Evolutionary conservation across 1,140 invertebrate species (phyloP), one percentile per base, ranked within the genome.

Genomic region (Drosophila lacertosa): DNA sequence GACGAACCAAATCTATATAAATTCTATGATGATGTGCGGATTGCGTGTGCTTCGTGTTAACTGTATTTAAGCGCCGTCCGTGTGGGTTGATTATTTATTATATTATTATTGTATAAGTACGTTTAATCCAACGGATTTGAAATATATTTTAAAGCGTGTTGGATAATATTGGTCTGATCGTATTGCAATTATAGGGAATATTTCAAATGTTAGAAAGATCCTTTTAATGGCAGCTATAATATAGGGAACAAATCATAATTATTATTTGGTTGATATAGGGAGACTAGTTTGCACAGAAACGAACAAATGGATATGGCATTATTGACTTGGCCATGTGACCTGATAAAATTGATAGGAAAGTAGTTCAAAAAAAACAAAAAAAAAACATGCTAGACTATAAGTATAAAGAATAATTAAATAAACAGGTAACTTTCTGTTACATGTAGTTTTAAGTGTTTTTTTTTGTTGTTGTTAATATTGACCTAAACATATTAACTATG

Each of bases 131-230:
- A 29, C 26, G 6, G 5, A 29, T 9, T 29, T 9, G 2, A 6
- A 29, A n/a, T n/a, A n/a, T n/a, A n/a, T n/a, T n/a, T n/a, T n/a
- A n/a, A n/a, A n/a, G n/a, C n/a, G n/a, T n/a, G n/a, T n/a, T n/a
- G n/a, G n/a, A n/a, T 42, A 42, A 42, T 16, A 10, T 42, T 42
- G 16, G 40, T 42, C 40, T 42, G 40, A 16, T 42, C 9, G 40
- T 20, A 20, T 2, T n/a, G n/a, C n/a, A 20, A 4, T 3, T 42
- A 42, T 16, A n/a, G 10, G 40, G 11, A 22, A n/a, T n/a, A n/a
- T n/a, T n/a, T n/a, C n/a, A n/a, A n/a, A n/a, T n/a, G n/a, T n/a
- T n/a, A n/a, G n/a, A 10, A 42, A 42, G 26, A 29, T 29, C 26
- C 26, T 29, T 29, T 29, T 9, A 35, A 35, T 4, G 18, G 40